A percentile compares a stretch with the other conserved stretches of the same genome.
These are phyloP conservation scores for Chouioia cunea DNA, from an alignment of 2,888 invertebrate genomes.

Conservation along the genomic window DNA sequence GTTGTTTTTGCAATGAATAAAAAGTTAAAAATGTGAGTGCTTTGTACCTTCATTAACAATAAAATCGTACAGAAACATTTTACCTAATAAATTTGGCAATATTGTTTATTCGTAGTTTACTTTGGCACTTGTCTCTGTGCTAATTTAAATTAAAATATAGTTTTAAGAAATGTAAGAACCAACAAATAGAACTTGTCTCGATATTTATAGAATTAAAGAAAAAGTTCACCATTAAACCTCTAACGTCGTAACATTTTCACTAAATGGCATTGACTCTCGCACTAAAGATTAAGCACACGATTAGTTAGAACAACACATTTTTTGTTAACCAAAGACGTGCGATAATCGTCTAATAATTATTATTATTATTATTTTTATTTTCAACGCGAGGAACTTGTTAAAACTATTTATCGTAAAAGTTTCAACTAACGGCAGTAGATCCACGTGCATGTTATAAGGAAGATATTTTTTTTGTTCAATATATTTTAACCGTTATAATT, in stretches of 20 bases:
- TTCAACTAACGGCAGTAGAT: conserved; percentile 30
- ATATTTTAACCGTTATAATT: too few relatives aligned
- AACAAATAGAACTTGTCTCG: conserved; percentile 5
- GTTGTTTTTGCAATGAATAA: conserved; percentile 3
- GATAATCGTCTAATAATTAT: conserved; percentile 17
- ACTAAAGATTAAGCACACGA: conserved; percentile 35
- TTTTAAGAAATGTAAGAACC: conserved; percentile 2
- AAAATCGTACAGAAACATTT: not conserved
- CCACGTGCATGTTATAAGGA: conserved; percentile 32
- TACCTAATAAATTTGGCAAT: conserved; percentile 32
- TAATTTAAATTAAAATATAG: conserved; percentile 18
- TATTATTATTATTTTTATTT: not conserved
- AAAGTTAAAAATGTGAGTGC: not conserved
- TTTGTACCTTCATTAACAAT: conserved; percentile 11
- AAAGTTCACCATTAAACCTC: not conserved
- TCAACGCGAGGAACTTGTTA: conserved; percentile 40
- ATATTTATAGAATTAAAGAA: conserved; percentile 12
- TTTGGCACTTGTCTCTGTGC: conserved; percentile 40
- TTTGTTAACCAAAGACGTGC: conserved; percentile 32
- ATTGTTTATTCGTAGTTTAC: conserved; percentile 17
- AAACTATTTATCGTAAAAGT: conserved; percentile 32
- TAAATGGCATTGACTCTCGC: conserved; percentile 28
- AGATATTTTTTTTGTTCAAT: conserved; percentile 19
- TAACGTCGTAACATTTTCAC: conserved; percentile 15
- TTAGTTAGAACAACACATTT: conserved; percentile 23